A percentile compares a stretch with the other conserved stretches of the same genome.
Conservation (phyloP, 2,888 invertebrate species). For the Melieria picta region DNA sequence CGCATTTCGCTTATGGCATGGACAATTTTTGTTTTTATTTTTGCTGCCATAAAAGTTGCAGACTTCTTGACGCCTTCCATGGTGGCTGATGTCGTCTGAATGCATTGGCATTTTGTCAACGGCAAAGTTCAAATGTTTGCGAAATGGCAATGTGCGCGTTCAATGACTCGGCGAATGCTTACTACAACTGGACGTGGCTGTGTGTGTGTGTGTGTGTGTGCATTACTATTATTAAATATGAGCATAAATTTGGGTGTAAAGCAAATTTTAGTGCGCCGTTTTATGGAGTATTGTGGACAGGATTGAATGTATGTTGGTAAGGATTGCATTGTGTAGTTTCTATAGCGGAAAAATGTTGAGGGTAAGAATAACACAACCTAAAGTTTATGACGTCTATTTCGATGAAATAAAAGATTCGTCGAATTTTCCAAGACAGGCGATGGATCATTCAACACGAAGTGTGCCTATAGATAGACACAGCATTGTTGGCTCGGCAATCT, state of each 20-base stretch:
- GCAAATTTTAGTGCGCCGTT: constrained; percentile 6
- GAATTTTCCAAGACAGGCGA: too few species aligned
- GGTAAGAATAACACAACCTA: too few species aligned
- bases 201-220: constrained; percentile 1
- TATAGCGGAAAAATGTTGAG: too few species aligned
- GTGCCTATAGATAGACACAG: too few species aligned
- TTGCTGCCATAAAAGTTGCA: constrained; percentile 29
- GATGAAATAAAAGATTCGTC: too few species aligned
- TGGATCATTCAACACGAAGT: too few species aligned
- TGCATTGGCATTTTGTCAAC: constrained; percentile 37
- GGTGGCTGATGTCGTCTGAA: constrained; percentile 14
- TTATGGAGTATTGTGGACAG: background rate
- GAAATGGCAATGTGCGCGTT: constrained; percentile 10
- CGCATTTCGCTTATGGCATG: background rate
- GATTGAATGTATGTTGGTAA: too few species aligned
- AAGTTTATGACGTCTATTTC: too few species aligned
- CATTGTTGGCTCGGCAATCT: too few species aligned
- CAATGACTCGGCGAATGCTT: constrained; percentile 13
- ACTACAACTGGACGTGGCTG: background rate
- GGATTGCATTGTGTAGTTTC: too few species aligned
- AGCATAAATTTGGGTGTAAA: constrained; percentile 11
- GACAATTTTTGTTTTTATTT: constrained; percentile 19
- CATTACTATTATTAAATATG: background rate
- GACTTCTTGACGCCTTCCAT: constrained; percentile 33
- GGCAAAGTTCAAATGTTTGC: constrained; percentile 26